Base-by-base conservation (phyloP, 2,797 vertebrate species). In the Hirundo rustica region DNA sequence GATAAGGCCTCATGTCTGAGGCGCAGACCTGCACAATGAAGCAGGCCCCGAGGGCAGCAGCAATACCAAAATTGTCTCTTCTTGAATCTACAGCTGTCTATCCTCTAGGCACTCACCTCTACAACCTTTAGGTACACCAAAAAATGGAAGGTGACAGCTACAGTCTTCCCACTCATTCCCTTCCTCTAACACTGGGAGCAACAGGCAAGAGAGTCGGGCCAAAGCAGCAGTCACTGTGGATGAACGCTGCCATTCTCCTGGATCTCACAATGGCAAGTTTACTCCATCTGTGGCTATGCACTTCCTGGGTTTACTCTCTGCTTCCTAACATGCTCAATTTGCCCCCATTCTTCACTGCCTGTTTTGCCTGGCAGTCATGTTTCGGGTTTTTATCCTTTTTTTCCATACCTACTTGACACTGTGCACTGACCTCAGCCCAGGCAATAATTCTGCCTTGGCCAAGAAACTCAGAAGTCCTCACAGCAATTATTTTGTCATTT, bases 111-210 rank as follows among this genome's bases (percentile, higher is more conserved):
- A 73, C 71, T 76, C 71, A 89, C 80, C 77, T 89, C 71, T 66
- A n/a, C 55, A 70, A 90, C 93, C 83, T 94, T 85, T 47, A 81
- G 83, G 67, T 65, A 77, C 45, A 57, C 48, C 71, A 87, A 7
- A 44, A 93, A 90, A 92, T 82, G 40, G 74, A 85, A 94, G 48
- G 58, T 73, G 92, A 94, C 92, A 95, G 86, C 45, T 85, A 20
- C 34, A 40, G 18, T 44, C 60, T n/a, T 51, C 40, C 11, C 38
- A 11, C 47, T 70, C 27, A 13, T 71, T 78, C 44, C 6, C 14
- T 68, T 51, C 27, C 51, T 58, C 67, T 34, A 65, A 84, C 18
- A 15, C 2, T 5, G 10, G 23, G 36, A 60, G 36, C n/a, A 75
- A 55, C 8, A 62, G 47, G 38, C 21, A 45, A 45, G 32, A 50